Conservation (phyloP, 2,113 vertebrate genomes). For the Bufo bufo region DNA sequence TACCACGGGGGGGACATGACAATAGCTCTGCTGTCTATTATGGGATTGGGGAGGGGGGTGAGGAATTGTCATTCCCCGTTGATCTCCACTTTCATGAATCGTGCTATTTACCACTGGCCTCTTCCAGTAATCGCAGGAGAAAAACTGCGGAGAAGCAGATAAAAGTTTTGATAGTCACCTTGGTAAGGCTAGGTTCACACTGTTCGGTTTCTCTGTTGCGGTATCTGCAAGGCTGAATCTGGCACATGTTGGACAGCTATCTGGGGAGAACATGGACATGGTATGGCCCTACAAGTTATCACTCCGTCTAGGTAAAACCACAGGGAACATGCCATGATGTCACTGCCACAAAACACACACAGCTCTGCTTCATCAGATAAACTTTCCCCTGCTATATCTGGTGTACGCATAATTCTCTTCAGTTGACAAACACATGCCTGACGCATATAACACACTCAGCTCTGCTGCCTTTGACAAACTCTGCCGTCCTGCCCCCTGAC, state of each 20-base stretch:
- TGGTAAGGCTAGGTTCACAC: neutral
- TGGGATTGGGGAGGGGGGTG: neutral
- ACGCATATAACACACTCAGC: too few species aligned
- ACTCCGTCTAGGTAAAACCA: neutral
- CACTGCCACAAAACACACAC: neutral
- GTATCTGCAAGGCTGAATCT: too few species aligned
- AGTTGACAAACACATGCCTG: too few species aligned
- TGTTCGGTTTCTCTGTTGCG: neutral
- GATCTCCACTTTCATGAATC: neutral
- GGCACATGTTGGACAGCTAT: too few species aligned
- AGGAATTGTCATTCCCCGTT: neutral
- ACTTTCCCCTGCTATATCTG: too few species aligned
- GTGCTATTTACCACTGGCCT: neutral
- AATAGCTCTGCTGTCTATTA: slow-evolving; percentile 21
- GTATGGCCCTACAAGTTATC: too few species aligned
- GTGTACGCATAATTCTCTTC: too few species aligned
- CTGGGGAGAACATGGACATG: too few species aligned
- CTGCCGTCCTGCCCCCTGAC: too few species aligned
- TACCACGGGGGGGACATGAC: slow-evolving; percentile 6
- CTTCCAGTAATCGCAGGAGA: neutral
- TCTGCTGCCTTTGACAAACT: neutral
- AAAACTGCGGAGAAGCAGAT: neutral
- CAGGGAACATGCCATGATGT: neutral
- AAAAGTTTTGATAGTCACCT: neutral
- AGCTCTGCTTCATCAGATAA: too few species aligned